phyloP scores from a whole-genome alignment of 2,888 invertebrate species.

The Catocala sponsa region DNA sequence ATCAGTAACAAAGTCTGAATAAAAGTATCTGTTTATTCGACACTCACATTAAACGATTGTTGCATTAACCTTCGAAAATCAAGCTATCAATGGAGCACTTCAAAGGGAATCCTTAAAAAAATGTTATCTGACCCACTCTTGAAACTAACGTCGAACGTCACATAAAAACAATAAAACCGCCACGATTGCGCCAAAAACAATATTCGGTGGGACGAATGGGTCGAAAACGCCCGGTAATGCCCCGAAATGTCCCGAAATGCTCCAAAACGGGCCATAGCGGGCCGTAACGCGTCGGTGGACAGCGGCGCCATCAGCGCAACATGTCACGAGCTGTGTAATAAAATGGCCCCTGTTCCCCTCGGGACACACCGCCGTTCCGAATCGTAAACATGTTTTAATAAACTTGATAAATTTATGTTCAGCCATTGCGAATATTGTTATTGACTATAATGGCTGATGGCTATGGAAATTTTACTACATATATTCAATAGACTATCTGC shows the following conservation, averaged over 20 bases:
- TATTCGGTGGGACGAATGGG: conserved; percentile 55
- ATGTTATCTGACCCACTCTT: conserved; percentile 40
- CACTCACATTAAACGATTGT: background rate
- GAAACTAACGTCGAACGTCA: conserved; percentile 45
- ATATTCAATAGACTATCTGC: no score
- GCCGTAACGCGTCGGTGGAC: conserved; percentile 52
- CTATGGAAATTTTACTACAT: no score
- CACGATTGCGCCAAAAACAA: conserved; percentile 60
- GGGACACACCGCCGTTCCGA: conserved; percentile 15
- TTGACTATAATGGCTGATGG: background rate
- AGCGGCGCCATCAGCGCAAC: conserved; percentile 59
- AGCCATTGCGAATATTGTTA: background rate
- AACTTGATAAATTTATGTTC: background rate
- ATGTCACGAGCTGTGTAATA: conserved; percentile 63
- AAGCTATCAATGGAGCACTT: conserved; percentile 13
- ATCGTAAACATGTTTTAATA: conserved; percentile 15
- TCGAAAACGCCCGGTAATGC: conserved; percentile 52
- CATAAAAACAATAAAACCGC: conserved; percentile 57
- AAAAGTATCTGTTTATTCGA: background rate
- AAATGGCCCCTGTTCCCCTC: conserved; percentile 45
- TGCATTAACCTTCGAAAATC: conserved; percentile 9
- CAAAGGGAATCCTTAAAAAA: conserved; percentile 35
- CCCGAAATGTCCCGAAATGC: conserved; percentile 45
- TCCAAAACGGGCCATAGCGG: conserved; percentile 48
- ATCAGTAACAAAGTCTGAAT: background rate